These are phyloP conservation scores for Malacoraja senta DNA, from an alignment of 2,797 vertebrate genomes.

Conservation along the genomic window DNA sequence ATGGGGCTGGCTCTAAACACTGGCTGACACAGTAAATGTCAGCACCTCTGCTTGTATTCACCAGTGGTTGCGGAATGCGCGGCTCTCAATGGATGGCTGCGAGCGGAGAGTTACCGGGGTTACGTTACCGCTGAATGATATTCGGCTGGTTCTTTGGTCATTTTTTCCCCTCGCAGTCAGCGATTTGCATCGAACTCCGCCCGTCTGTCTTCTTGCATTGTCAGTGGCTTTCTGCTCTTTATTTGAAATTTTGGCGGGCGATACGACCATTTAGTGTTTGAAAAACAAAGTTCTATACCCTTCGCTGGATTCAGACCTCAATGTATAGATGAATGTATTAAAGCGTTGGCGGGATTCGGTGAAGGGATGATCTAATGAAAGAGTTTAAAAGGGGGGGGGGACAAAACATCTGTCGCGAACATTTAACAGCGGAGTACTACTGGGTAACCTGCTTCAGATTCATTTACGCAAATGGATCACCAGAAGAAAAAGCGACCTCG, in stretches of 20 bases:
- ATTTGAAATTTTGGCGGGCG: conserved; percentile 29
- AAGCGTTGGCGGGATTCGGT: not conserved
- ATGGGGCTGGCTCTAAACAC: not conserved
- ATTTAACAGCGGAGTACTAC: not conserved
- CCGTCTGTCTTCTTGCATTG: not conserved
- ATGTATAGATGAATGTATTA: not conserved
- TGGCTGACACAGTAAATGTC: not conserved
- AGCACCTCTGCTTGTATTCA: not conserved
- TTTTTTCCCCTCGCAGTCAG: not conserved
- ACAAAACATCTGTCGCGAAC: not conserved
- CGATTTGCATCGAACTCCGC: conserved; percentile 21
- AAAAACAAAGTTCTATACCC: no score
- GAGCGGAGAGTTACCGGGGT: not conserved
- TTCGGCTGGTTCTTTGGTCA: not conserved
- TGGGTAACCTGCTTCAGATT: not conserved
- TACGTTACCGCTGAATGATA: not conserved
- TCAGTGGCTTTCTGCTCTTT: not conserved
- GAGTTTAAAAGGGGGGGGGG: not conserved
- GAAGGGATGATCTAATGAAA: not conserved
- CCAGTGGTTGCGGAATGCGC: not conserved
- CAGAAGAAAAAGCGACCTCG: not conserved
- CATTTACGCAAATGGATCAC: not conserved
- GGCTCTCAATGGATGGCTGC: not conserved
- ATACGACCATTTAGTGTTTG: not conserved
- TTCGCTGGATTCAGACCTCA: not conserved